Conservation (phyloP, 2,797 vertebrate genomes). For the Geotrypetes seraphini region DNA sequence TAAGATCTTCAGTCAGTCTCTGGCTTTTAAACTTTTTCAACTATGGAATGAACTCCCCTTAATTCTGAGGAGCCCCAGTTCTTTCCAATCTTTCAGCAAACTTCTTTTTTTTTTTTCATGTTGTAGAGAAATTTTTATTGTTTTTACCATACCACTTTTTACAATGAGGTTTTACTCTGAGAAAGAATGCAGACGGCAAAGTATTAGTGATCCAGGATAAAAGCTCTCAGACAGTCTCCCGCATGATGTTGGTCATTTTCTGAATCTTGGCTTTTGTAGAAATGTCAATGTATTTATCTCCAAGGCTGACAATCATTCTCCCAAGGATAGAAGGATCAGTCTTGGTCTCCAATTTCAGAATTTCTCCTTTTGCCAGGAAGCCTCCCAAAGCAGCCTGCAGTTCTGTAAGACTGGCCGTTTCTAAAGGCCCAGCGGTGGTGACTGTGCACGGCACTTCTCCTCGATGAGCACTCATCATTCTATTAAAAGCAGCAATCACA, state of each 20-base stretch:
- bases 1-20: no score
- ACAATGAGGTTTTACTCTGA: background rate
- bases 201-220: no score
- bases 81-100: no score
- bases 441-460: no score
- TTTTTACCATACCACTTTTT: background rate
- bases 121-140: conserved; percentile 52
- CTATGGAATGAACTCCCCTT: no score
- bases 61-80: no score
- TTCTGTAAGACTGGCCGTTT: conserved; percentile 68
- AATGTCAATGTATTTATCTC: conserved; percentile 73
- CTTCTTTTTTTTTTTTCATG: no score
- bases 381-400: conserved; percentile 72
- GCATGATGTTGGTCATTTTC: conserved; percentile 81
- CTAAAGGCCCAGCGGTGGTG: no score
- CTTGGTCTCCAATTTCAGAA: conserved; percentile 82
- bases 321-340: conserved; percentile 78
- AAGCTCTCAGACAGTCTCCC: conserved; percentile 52
- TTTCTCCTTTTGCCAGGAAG: conserved; percentile 79
- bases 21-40: no score
- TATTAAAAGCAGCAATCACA: no score
- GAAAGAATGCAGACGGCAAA: no score
- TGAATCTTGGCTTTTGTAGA: conserved; percentile 87
- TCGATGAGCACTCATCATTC: no score
- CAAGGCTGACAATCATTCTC: conserved; percentile 92